Base-by-base conservation (phyloP, 2,888 invertebrate genomes). In the Cheilosia urbana region DNA sequence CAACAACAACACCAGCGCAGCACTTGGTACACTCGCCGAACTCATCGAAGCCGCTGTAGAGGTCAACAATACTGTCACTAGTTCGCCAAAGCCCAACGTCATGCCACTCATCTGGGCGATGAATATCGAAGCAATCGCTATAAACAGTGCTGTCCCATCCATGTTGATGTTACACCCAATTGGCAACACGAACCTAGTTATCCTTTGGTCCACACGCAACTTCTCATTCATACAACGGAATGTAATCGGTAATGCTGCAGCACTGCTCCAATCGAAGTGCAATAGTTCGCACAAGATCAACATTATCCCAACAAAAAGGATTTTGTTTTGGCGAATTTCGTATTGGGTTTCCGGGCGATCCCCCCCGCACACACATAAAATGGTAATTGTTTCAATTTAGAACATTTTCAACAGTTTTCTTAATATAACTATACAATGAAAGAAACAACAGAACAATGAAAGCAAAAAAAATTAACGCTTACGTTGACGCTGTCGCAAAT, bases 91-190 rank as follows among this genome's bases (percentile, higher is more conserved):
- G 21, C 96, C 96, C 83, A 98, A 93, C 17, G 94, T 92, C 89
- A 97, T 95, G 81, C 95, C 95, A 90, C 97, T 97, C 95, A 98
- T 96, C 97, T 95, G 92, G 49, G 96, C 96, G 88, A 97, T 95
- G 92, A 96, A 97, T 89, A 96, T 95, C 78, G 97, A 96, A 4
- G 98, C 97, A 3, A 97, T 95, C 0, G 98, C 95, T 42, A 98
- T 95, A 92, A 98, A 98, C 58, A 98, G 93, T 0, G 97, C 97
- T 0, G 97, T 97, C 2, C 97, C 97, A 89, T 97, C 97, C 97
- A 98, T 97, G 92, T 98, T 98, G 91, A 98, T 96, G 90, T 97
- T 97, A 90, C 97, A 97, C 5, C 98, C 98, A 88, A 98, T 96
- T 0, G 98, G 98, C 13, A 98, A 93, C 58, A 98, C 97, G 92